These are phyloP conservation scores for Aepyceros melampus DNA, from an alignment of 2,113 vertebrate genomes.

Conservation along the genomic window DNA sequence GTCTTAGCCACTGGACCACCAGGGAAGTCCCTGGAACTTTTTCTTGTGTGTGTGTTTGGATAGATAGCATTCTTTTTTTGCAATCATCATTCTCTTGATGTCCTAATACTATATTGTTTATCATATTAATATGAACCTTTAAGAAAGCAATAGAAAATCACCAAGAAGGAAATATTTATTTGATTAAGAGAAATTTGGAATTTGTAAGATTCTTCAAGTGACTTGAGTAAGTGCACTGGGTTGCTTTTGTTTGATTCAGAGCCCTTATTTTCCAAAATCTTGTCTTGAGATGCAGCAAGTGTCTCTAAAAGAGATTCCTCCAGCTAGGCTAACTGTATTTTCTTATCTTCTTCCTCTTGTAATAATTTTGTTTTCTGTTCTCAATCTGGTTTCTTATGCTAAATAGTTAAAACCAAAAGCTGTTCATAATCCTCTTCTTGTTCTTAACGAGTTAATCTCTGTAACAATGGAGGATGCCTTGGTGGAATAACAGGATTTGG, in stretches of 20 bases:
- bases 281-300: conserved; percentile 95
- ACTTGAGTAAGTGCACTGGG: conserved; percentile 94
- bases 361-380: neutral
- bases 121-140: neutral
- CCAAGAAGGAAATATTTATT: conserved; percentile 77
- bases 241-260: conserved; percentile 96
- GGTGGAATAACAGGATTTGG: neutral
- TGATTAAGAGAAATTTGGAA: conserved; percentile 94
- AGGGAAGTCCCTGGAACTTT: neutral
- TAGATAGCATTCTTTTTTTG: neutral
- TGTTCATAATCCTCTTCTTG: neutral
- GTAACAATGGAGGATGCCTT: neutral
- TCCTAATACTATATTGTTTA: neutral
- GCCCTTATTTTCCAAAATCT: conserved; percentile 96
- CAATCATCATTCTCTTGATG: neutral
- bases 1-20: neutral
- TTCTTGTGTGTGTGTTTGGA: neutral
- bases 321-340: neutral
- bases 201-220: conserved; percentile 89
- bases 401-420: neutral
- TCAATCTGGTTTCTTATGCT: neutral
- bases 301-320: conserved; percentile 78
- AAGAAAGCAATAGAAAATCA: neutral
- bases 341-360: neutral
- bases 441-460: neutral